A percentile compares a stretch with the other conserved stretches of the same genome.
phyloP scores from a whole-genome alignment of 2,113 vertebrate species.

The Anarrhichthys ocellatus region DNA sequence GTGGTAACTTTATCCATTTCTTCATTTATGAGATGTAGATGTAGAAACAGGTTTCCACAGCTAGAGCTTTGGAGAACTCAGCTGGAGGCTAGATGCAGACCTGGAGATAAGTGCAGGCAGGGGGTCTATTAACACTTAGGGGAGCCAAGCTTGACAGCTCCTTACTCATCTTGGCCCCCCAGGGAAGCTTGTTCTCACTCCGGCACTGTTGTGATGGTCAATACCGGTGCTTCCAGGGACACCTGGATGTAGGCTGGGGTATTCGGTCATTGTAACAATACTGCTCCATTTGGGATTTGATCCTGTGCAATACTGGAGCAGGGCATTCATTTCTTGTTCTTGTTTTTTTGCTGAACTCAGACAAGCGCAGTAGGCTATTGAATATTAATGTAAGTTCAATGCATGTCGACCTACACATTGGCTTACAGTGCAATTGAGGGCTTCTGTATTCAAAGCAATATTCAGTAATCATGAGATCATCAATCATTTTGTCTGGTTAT shows the following conservation, averaged over 20 bases:
- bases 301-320: constrained; percentile 29
- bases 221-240: constrained; percentile 73
- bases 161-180: constrained; percentile 79
- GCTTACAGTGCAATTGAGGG: constrained; percentile 33
- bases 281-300: constrained; percentile 65
- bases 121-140: constrained; percentile 80
- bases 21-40: constrained; percentile 34
- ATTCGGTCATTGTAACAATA: constrained; percentile 65
- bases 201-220: constrained; percentile 73
- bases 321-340: constrained; percentile 30
- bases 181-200: constrained; percentile 73
- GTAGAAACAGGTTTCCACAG: constrained; percentile 35
- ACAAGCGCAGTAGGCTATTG: constrained; percentile 41
- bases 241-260: constrained; percentile 65
- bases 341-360: constrained; percentile 52
- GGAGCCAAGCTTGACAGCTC: constrained; percentile 75
- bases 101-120: constrained; percentile 71
- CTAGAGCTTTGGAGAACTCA: constrained; percentile 60
- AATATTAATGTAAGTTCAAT: constrained; percentile 53
- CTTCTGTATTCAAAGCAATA: constrained; percentile 51
- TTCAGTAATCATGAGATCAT: constrained; percentile 66
- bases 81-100: constrained; percentile 68
- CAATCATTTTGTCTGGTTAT: constrained; percentile 56
- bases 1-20: constrained; percentile 4
- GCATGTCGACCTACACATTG: constrained; percentile 29